phyloP scores from a whole-genome alignment of 2,888 invertebrate species.

The Alloplasta piceator region DNA sequence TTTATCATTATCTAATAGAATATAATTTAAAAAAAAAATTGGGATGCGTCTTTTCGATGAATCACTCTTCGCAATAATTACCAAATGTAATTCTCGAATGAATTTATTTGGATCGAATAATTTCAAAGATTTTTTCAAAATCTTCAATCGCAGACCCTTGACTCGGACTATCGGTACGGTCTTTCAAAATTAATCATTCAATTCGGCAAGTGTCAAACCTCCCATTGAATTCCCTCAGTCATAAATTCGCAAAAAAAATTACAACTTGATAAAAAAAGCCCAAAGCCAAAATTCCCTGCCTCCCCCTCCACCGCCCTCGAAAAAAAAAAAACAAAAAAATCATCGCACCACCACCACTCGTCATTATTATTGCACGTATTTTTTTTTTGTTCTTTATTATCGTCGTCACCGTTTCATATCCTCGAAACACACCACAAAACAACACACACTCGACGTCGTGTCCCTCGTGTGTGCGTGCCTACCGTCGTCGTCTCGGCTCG shows the following conservation, averaged over 20 bases:
- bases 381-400: slow-evolving; percentile 65
- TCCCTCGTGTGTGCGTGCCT: slow-evolving; percentile 41
- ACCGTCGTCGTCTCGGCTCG: slow-evolving; percentile 63
- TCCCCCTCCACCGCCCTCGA: neutral
- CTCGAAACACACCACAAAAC: slow-evolving; percentile 63
- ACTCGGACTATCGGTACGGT: no score
- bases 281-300: slow-evolving; percentile 4
- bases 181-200: no score
- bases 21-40: no score
- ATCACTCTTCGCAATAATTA: no score
- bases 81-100: no score
- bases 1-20: no score
- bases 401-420: slow-evolving; percentile 70
- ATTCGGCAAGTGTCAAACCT: no score
- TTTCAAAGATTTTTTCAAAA: no score
- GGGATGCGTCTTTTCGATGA: no score
- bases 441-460: slow-evolving; percentile 45
- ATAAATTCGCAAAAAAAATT: slow-evolving; percentile 9
- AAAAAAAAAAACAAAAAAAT: slow-evolving; percentile 28
- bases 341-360: slow-evolving; percentile 60
- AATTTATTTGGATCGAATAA: no score
- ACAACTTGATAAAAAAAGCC: neutral
- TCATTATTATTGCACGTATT: slow-evolving; percentile 70
- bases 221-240: no score
- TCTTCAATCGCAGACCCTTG: no score